Evolutionary conservation across 2,797 vertebrate genomes (phyloP).

Genomic region (Sebastes oblongus): DNA sequence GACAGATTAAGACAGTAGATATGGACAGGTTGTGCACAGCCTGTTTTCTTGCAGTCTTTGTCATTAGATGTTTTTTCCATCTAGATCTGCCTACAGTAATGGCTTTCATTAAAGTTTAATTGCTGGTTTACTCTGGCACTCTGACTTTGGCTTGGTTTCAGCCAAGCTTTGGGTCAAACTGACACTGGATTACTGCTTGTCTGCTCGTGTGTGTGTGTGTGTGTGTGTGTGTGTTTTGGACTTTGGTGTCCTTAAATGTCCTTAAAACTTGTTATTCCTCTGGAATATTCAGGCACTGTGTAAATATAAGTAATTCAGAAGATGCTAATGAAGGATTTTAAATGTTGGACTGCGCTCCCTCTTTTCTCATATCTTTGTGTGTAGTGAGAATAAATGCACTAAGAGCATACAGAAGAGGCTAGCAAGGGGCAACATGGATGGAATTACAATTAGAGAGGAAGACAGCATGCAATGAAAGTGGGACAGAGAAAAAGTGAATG

Average conservation of each 20-base stretch:
- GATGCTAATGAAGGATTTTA: conserved; percentile 32
- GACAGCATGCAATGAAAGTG: conserved; percentile 33
- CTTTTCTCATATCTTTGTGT: background rate
- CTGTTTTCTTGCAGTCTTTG: conserved; percentile 29
- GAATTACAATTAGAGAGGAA: conserved; percentile 34
- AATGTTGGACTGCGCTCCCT: conserved; percentile 2
- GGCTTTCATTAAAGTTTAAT: conserved; percentile 71
- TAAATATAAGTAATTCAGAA: conserved; percentile 34
- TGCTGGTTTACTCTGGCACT: conserved; percentile 50
- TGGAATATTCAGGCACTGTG: conserved; percentile 4
- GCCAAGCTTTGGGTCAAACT: conserved; percentile 48
- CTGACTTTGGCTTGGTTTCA: conserved; percentile 48
- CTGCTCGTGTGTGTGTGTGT: conserved; percentile 8
- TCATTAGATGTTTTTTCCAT: conserved; percentile 49
- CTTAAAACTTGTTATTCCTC: conserved; percentile 33
- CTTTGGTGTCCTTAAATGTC: conserved; percentile 44
- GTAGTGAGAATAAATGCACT: background rate
- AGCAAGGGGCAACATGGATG: conserved; percentile 24
- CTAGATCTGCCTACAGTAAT: conserved; percentile 30
- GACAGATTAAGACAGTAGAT: conserved; percentile 11
- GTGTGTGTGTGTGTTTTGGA: conserved; percentile 4
- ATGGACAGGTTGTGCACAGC: conserved; percentile 11
- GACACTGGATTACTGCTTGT: conserved; percentile 42
- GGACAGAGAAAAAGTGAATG: conserved; percentile 37
- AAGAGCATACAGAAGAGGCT: conserved; percentile 15